phyloP scores from a whole-genome alignment of 2,797 vertebrate species.

The Pitangus sulphuratus region DNA sequence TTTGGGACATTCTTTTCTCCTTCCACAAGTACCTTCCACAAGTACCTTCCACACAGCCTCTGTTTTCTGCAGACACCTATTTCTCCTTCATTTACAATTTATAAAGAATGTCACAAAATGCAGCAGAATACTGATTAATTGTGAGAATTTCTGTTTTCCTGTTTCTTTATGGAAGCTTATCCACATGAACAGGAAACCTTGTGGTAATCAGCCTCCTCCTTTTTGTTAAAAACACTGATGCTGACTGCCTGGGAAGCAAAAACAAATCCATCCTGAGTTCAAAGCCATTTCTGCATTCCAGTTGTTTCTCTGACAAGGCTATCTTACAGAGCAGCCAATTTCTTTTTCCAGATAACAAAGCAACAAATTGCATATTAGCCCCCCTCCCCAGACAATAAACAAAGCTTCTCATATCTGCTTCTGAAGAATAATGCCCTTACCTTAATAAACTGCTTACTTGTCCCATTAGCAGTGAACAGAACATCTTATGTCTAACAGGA shows the following conservation, averaged over 20 bases:
- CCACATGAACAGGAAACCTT: slow-evolving; percentile 43
- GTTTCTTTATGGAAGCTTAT: slow-evolving; percentile 44
- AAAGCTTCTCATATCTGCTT: not conserved
- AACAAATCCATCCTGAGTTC: slow-evolving; percentile 47
- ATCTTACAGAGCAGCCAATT: not conserved
- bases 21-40: not conserved
- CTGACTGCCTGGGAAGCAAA: slow-evolving; percentile 21
- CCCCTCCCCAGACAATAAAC: fast-evolving
- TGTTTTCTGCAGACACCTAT: not conserved
- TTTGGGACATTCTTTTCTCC: not conserved
- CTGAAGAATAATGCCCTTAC: slow-evolving; percentile 10
- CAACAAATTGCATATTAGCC: not conserved
- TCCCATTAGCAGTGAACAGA: not conserved
- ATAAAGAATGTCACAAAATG: not conserved
- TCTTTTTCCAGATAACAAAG: not conserved
- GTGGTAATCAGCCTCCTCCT: not conserved
- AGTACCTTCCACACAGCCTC: not conserved
- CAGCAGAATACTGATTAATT: not conserved
- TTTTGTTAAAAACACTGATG: slow-evolving; percentile 41
- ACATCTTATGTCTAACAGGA: not conserved
- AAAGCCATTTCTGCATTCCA: slow-evolving; percentile 24
- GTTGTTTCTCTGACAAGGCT: slow-evolving; percentile 15
- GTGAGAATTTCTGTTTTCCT: slow-evolving; percentile 39
- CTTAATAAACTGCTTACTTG: not conserved
- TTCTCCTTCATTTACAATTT: slow-evolving; percentile 19